A percentile compares a stretch with the other conserved stretches of the same genome.
phyloP scores from a whole-genome alignment of 2,113 vertebrate species.

The Megaleporinus macrocephalus region DNA sequence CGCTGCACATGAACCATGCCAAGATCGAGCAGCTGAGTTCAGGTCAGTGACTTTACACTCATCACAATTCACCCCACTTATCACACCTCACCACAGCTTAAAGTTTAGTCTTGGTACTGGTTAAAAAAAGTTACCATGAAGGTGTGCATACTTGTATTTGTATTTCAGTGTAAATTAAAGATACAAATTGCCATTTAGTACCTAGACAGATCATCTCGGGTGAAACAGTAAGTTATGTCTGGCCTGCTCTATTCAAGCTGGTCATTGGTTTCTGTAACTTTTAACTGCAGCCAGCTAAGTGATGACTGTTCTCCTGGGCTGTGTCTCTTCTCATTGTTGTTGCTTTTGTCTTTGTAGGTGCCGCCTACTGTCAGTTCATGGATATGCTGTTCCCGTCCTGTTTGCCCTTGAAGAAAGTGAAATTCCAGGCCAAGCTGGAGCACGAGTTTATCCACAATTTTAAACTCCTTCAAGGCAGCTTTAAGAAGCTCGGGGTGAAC shows the following conservation, averaged over 20 bases:
- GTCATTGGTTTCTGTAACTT: not conserved
- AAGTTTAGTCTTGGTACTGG: not conserved
- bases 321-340: not conserved
- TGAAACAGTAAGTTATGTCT: not conserved
- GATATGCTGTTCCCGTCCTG: constrained; percentile 96
- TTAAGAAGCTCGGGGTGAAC: constrained; percentile 95
- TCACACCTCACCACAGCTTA: not conserved
- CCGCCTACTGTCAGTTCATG: constrained; percentile 96
- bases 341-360: constrained; percentile 75
- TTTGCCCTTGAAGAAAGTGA: constrained; percentile 93
- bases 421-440: constrained; percentile 94
- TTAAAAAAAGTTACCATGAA: not conserved
- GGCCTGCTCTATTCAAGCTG: not conserved
- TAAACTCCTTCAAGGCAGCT: constrained; percentile 93
- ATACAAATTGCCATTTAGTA: not conserved
- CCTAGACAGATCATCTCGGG: not conserved
- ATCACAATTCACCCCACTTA: not conserved
- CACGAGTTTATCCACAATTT: constrained; percentile 98
- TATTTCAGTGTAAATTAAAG: not conserved
- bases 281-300: not conserved
- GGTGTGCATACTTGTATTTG: too few relatives aligned
- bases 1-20: constrained; percentile 90
- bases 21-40: constrained; percentile 96
- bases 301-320: not conserved
- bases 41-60: constrained; percentile 75